phyloP scores from a whole-genome alignment of 2,113 vertebrate species.

The Regulus satrapa region DNA sequence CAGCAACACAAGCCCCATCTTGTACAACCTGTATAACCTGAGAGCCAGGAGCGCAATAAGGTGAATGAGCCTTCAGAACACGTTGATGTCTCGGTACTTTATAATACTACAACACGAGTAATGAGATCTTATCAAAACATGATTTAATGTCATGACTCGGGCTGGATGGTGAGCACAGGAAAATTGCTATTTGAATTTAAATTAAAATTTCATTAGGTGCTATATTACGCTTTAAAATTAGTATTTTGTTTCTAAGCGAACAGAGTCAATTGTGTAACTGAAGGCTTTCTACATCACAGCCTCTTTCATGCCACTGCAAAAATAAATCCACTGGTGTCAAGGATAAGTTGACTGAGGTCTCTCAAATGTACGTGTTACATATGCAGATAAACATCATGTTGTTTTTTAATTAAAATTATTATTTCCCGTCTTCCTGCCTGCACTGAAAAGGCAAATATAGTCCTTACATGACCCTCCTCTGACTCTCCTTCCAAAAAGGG shows the following conservation, averaged over 20 bases:
- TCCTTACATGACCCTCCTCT: neutral
- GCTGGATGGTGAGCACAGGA: neutral
- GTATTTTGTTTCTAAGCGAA: neutral
- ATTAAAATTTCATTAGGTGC: neutral
- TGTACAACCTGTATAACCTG: neutral
- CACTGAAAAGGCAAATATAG: neutral
- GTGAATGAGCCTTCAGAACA: neutral
- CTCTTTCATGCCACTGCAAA: neutral
- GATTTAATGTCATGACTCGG: neutral
- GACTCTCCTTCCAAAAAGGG: neutral
- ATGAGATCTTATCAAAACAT: neutral
- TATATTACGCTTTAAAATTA: neutral
- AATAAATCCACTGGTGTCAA: neutral
- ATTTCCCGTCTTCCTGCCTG: neutral
- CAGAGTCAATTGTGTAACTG: neutral
- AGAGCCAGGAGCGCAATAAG: neutral
- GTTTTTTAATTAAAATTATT: neutral
- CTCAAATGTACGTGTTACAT: neutral
- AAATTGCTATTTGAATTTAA: neutral
- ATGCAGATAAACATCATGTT: neutral
- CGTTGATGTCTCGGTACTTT: neutral
- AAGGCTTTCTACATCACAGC: neutral
- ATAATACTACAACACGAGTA: neutral
- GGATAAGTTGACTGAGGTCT: neutral
- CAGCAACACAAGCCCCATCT: conserved; percentile 2